Percentiles rank a stretch among this genome's conserved stretches.
phyloP scores from a whole-genome alignment of 2,113 vertebrate species.

The Hyla sarda region DNA sequence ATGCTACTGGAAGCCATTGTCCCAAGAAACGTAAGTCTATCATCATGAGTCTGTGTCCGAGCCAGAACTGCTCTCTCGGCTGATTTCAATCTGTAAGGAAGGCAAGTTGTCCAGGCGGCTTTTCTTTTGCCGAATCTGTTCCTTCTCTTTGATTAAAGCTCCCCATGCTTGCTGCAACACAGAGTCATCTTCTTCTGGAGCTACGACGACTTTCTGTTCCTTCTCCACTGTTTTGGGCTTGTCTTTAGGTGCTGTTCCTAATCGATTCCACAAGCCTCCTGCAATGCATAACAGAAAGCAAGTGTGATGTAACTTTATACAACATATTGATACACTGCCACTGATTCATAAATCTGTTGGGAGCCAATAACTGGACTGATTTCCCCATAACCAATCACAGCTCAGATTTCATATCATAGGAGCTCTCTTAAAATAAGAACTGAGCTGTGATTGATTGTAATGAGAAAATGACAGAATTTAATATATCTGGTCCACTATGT shows the following conservation, averaged over 20 bases:
- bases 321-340: not conserved
- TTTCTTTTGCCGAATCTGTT: conserved; percentile 90
- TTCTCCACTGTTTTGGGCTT: conserved; percentile 75
- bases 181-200: conserved; percentile 87
- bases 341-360: no score
- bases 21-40: conserved; percentile 40
- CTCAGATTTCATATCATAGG: no score
- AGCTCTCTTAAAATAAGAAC: no score
- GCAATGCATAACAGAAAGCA: not conserved
- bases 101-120: conserved; percentile 94
- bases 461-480: no score
- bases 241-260: conserved; percentile 82
- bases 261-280: conserved; percentile 92
- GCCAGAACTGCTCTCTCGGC: conserved; percentile 92
- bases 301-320: not conserved
- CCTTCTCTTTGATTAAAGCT: conserved; percentile 95
- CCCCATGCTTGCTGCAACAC: conserved; percentile 94
- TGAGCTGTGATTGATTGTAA: no score
- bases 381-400: no score
- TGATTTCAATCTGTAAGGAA: conserved; percentile 97
- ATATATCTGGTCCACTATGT: not conserved
- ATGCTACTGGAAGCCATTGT: conserved; percentile 67
- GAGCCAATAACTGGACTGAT: no score
- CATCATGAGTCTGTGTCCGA: conserved; percentile 91
- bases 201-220: conserved; percentile 62